phyloP scores from a whole-genome alignment of 1,140 invertebrate species.

The Asbolus verrucosus region DNA sequence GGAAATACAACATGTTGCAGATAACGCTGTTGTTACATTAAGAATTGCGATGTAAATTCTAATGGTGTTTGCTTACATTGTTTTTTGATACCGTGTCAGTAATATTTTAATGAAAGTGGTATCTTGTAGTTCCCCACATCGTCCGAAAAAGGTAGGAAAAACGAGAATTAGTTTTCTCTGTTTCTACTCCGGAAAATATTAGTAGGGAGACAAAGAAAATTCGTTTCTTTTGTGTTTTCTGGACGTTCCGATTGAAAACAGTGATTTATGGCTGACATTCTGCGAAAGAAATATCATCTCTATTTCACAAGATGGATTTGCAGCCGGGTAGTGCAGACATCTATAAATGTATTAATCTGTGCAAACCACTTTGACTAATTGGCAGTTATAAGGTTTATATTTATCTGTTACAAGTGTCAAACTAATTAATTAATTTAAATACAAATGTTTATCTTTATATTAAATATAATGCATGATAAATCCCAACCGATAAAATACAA shows the following conservation, averaged over 20 bases:
- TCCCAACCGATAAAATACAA: neutral
- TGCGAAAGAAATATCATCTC: constrained; percentile 51
- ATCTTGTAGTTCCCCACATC: too few species aligned
- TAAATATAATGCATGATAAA: neutral
- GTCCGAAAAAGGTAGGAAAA: too few species aligned
- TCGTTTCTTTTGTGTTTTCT: constrained; percentile 49
- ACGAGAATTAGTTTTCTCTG: too few species aligned
- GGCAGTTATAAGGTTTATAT: neutral
- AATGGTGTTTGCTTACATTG: too few species aligned
- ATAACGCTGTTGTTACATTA: too few species aligned
- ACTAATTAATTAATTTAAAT: constrained; percentile 15
- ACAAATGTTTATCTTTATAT: too few species aligned
- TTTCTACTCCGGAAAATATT: too few species aligned
- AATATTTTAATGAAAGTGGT: too few species aligned
- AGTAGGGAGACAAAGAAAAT: constrained; percentile 43
- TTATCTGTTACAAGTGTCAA: neutral
- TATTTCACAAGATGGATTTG: constrained; percentile 44
- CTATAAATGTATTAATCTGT: constrained; percentile 28
- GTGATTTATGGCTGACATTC: constrained; percentile 50
- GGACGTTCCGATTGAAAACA: constrained; percentile 49
- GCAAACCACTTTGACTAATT: neutral
- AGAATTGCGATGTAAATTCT: too few species aligned
- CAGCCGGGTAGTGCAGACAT: neutral
- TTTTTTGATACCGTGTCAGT: too few species aligned
- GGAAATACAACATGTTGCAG: too few species aligned